phyloP scores from a whole-genome alignment of 2,888 invertebrate genomes.

The Idaea straminata region DNA sequence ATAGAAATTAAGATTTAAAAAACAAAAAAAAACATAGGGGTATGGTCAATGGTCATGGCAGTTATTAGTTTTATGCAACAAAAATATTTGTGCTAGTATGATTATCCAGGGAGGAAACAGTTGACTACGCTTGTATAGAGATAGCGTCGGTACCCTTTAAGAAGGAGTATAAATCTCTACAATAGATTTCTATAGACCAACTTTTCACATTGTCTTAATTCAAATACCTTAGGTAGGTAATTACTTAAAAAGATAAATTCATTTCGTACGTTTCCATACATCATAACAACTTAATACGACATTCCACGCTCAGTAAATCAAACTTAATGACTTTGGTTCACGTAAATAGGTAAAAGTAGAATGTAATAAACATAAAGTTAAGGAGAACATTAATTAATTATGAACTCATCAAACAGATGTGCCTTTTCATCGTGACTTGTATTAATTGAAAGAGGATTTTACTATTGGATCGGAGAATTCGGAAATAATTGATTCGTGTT shows the following conservation, averaged over 20 bases:
- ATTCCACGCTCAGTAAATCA: not conserved
- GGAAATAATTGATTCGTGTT: not conserved
- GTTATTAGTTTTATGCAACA: too few species aligned
- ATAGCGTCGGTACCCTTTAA: too few species aligned
- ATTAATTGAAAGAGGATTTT: not conserved
- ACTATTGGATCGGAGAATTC: not conserved
- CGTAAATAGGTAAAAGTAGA: not conserved
- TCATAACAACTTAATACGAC: not conserved
- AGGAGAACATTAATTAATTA: constrained; percentile 1
- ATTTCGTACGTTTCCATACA: not conserved
- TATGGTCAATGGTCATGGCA: too few species aligned
- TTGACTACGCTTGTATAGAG: too few species aligned
- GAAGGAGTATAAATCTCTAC: too few species aligned
- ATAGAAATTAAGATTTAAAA: too few species aligned
- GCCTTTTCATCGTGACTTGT: not conserved
- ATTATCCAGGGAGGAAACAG: too few species aligned
- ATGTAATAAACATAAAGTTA: not conserved
- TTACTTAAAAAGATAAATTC: not conserved
- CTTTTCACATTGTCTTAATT: not conserved
- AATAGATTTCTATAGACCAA: too few species aligned
- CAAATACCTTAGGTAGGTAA: not conserved
- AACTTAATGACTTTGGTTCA: not conserved
- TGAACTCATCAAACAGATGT: constrained; percentile 3
- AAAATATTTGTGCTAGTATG: too few species aligned
- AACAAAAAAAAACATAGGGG: too few species aligned